Evolutionary conservation across 1,140 invertebrate genomes (phyloP).

Genomic region (Trachymyrmex septentrionalis): DNA sequence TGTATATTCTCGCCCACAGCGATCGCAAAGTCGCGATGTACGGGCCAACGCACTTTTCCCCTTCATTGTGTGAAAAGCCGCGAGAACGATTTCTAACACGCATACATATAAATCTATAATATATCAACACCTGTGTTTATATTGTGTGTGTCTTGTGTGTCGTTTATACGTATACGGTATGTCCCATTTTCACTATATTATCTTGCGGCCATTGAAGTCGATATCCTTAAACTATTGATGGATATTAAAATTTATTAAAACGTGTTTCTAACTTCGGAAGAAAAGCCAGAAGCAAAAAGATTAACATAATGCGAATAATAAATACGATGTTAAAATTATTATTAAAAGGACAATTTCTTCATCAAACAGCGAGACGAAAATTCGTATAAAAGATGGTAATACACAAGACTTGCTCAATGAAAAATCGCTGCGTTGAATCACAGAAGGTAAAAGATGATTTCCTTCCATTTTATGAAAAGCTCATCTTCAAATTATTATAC

Average conservation of each 20-base stretch:
- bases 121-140: slow-evolving; percentile 35
- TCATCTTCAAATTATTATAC: not conserved
- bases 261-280: not conserved
- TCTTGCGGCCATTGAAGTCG: not conserved
- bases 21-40: slow-evolving; percentile 15
- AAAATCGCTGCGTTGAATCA: not conserved
- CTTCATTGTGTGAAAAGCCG: slow-evolving; percentile 16
- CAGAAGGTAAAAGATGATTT: not conserved
- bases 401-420: not conserved
- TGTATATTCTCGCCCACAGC: slow-evolving; percentile 5
- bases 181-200: slow-evolving; percentile 28
- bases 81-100: slow-evolving; percentile 39
- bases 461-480: not conserved
- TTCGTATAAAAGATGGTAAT: not conserved
- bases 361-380: not conserved
- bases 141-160: slow-evolving; percentile 1
- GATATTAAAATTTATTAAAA: not conserved
- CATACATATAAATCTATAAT: slow-evolving; percentile 43
- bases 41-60: not conserved
- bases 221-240: not conserved
- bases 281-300: not conserved
- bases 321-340: not conserved
- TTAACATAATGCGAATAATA: not conserved
- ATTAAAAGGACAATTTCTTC: not conserved
- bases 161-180: not conserved